phyloP scores from a whole-genome alignment of 2,888 invertebrate species.

The Orthonevra nobilis region DNA sequence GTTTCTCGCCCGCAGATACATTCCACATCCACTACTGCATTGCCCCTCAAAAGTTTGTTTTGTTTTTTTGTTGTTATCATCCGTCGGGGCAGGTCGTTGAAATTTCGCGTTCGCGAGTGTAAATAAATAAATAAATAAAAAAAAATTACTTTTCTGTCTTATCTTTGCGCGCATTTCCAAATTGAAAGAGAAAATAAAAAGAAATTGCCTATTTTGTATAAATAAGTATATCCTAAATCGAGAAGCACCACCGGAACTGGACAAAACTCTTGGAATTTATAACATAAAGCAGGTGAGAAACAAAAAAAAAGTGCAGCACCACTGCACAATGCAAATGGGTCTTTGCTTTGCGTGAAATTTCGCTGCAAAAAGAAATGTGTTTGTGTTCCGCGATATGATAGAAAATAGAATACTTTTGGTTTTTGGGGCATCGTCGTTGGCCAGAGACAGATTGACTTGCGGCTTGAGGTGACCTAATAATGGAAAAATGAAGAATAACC shows the following conservation, averaged over 20 bases:
- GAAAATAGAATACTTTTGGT: conserved; percentile 2
- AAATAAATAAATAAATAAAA: too few relatives aligned
- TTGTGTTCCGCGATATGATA: not conserved
- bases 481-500: conserved; percentile 69
- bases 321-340: too few relatives aligned
- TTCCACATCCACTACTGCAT: conserved; percentile 18
- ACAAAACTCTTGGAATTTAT: not conserved
- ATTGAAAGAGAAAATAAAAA: too few relatives aligned
- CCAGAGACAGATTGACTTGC: not conserved
- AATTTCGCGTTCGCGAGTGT: conserved; percentile 20
- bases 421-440: conserved; percentile 5
- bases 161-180: not conserved
- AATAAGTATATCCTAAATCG: conserved; percentile 3
- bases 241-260: not conserved
- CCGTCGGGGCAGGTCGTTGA: conserved; percentile 39
- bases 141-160: conserved; percentile 21
- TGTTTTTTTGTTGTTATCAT: conserved; percentile 53
- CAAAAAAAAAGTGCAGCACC: conserved; percentile 7
- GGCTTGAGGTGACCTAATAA: conserved; percentile 59
- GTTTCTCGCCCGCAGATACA: conserved; percentile 14
- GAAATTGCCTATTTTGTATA: not conserved
- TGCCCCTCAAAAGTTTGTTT: conserved; percentile 42
- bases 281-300: conserved; percentile 47
- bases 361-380: conserved; percentile 1
- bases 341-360: conserved; percentile 29